Evolutionary conservation across 2,797 vertebrate genomes (phyloP).

Genomic region (Scolopax bukidnonensis): DNA sequence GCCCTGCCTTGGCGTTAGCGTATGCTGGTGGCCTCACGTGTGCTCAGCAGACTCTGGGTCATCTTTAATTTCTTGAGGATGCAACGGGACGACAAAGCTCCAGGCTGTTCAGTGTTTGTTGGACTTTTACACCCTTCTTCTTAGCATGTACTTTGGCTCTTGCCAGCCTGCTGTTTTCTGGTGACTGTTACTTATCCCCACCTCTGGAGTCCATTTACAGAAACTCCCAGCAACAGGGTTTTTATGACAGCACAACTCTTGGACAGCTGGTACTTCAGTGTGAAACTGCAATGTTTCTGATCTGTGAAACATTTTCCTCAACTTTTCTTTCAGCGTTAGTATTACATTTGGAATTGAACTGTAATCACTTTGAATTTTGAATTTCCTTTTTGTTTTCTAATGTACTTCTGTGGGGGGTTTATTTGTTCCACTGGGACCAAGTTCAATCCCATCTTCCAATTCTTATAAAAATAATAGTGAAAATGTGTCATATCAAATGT

Average conservation of each 20-base stretch:
- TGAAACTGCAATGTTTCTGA: neutral
- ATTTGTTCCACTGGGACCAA: neutral
- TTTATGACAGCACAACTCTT: neutral
- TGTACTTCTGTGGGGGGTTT: neutral
- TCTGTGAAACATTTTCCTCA: neutral
- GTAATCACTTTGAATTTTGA: neutral
- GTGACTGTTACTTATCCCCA: neutral
- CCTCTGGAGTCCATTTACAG: neutral
- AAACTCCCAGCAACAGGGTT: neutral
- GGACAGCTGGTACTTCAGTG: neutral
- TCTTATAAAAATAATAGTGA: neutral
- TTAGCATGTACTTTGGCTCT: accelerated
- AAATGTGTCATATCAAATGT: accelerated
- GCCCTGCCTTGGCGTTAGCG: accelerated
- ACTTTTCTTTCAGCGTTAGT: neutral
- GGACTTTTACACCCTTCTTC: neutral
- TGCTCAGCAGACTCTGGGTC: accelerated
- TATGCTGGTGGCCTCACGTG: too few species aligned
- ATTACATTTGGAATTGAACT: neutral
- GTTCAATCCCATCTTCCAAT: neutral
- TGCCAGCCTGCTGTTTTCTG: neutral
- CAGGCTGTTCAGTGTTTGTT: neutral
- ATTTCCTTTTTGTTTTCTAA: neutral
- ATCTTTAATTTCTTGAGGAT: neutral
- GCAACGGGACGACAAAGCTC: neutral